Conservation (phyloP, 2,113 vertebrate genomes). For the Trematocara stigmaticum region DNA sequence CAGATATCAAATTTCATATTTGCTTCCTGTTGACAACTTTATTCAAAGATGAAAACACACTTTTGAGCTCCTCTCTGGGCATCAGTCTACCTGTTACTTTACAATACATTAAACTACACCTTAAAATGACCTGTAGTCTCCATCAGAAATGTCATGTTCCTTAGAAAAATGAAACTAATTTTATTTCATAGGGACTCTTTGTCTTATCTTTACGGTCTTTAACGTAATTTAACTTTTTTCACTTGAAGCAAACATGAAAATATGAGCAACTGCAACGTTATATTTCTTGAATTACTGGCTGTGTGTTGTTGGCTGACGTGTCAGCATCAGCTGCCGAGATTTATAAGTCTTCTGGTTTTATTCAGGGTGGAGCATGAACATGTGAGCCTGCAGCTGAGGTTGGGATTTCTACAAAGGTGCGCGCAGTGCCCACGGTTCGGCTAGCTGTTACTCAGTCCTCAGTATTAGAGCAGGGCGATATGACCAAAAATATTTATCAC, state of each 20-base stretch:
- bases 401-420: not conserved
- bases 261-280: not conserved
- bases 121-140: not conserved
- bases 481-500: too few species aligned
- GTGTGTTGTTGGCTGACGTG: not conserved
- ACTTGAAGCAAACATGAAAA: not conserved
- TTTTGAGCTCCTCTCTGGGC: not conserved
- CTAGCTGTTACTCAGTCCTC: not conserved
- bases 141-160: rapidly evolving
- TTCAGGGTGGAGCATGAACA: not conserved
- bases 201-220: rapidly evolving
- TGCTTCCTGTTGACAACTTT: not conserved
- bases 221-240: not conserved
- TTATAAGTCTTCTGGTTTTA: not conserved
- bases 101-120: not conserved
- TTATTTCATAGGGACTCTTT: not conserved
- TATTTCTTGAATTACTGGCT: not conserved
- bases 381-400: not conserved
- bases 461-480: too few species aligned
- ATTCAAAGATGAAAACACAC: not conserved
- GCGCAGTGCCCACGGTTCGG: not conserved
- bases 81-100: not conserved
- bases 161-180: not conserved
- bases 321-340: not conserved
- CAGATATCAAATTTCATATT: not conserved